phyloP scores from a whole-genome alignment of 2,797 vertebrate species.

The Ceyx erithaca region DNA sequence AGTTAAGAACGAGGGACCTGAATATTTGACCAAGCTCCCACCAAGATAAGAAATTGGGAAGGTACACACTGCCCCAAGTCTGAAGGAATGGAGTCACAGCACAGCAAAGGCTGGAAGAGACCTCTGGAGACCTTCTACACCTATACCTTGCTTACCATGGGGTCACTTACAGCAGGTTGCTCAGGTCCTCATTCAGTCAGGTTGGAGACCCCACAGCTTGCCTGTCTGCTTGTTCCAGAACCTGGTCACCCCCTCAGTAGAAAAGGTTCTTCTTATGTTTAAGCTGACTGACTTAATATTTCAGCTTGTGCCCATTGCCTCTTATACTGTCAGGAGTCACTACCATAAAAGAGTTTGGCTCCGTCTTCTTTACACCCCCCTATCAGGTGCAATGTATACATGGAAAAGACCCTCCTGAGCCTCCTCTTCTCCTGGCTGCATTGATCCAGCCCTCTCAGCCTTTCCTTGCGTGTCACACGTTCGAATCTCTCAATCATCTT shows the following conservation, averaged over 20 bases:
- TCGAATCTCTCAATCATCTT: rapidly evolving
- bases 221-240: background rate
- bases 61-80: background rate
- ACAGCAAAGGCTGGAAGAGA: background rate
- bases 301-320: background rate
- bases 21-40: background rate
- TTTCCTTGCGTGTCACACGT: rapidly evolving
- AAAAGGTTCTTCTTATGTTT: background rate
- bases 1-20: background rate
- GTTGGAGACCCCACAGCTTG: background rate
- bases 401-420: rapidly evolving
- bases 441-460: background rate
- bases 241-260: rapidly evolving
- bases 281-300: background rate
- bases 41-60: rapidly evolving
- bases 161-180: background rate
- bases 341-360: background rate
- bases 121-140: background rate
- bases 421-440: no score
- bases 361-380: background rate
- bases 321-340: background rate
- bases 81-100: rapidly evolving
- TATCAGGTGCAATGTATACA: background rate
- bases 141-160: background rate
- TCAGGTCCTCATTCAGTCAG: rapidly evolving